Evolutionary conservation across 2,797 vertebrate species (phyloP).

Genomic region (Molossus alvarezi): DNA sequence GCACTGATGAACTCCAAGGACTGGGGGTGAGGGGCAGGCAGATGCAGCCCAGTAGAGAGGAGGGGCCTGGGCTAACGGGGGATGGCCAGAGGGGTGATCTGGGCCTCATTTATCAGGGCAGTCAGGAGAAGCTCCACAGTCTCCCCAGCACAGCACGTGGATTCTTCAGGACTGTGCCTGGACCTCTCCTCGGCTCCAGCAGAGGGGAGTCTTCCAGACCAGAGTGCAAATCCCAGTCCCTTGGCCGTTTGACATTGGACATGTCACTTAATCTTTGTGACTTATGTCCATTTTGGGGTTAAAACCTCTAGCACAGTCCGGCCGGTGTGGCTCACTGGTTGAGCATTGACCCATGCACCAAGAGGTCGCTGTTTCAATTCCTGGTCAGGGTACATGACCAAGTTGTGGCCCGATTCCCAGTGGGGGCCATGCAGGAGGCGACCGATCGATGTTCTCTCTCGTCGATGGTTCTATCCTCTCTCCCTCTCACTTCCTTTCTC

Average conservation of each 20-base stretch:
- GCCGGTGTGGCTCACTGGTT: too few species aligned
- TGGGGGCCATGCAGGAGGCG: too few species aligned
- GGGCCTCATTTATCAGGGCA: background rate
- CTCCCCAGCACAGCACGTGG: rapidly evolving
- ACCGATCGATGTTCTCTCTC: too few species aligned
- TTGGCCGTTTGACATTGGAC: background rate
- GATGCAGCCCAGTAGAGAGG: background rate
- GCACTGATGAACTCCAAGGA: background rate
- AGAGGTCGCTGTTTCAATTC: too few species aligned
- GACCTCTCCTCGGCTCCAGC: background rate
- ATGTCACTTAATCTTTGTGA: background rate
- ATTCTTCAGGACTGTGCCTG: background rate
- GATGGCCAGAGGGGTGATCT: background rate
- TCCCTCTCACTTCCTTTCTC: too few species aligned
- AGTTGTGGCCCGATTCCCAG: too few species aligned
- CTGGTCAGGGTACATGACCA: too few species aligned
- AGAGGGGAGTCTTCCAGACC: background rate
- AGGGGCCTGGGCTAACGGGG: background rate
- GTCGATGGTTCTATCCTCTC: too few species aligned
- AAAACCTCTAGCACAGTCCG: background rate
- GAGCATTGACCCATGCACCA: too few species aligned
- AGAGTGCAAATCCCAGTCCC: background rate
- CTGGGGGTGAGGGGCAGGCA: background rate
- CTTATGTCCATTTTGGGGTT: background rate
- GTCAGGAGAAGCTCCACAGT: background rate